phyloP scores from a whole-genome alignment of 2,113 vertebrate genomes.

The Catharus fuscescens region DNA sequence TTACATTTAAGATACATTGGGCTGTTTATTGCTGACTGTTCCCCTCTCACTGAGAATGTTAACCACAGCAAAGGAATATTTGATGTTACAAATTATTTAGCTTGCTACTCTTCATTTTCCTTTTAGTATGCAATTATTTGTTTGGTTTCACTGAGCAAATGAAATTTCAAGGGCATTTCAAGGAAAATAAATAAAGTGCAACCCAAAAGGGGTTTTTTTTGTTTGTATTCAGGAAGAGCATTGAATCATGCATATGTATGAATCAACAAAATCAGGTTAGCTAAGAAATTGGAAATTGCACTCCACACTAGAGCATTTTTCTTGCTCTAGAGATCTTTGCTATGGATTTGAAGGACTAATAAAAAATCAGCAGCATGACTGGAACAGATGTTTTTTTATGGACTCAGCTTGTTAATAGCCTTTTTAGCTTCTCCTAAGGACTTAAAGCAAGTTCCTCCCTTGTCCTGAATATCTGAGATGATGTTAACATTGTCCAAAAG shows the following conservation, averaged over 20 bases:
- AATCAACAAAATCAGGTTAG: slow-evolving; percentile 81
- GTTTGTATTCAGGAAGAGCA: slow-evolving; percentile 74
- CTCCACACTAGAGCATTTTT: slow-evolving; percentile 76
- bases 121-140: slow-evolving; percentile 82
- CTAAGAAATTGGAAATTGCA: slow-evolving; percentile 79
- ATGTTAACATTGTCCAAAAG: slow-evolving; percentile 81
- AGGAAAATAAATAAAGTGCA: slow-evolving; percentile 79
- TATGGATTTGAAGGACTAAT: slow-evolving; percentile 82
- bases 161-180: slow-evolving; percentile 83
- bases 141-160: slow-evolving; percentile 80
- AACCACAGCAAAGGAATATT: slow-evolving; percentile 71
- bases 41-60: slow-evolving; percentile 65
- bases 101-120: slow-evolving; percentile 69
- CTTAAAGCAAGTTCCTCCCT: slow-evolving; percentile 74
- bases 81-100: slow-evolving; percentile 78
- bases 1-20: slow-evolving; percentile 71
- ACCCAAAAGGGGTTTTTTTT: slow-evolving; percentile 29
- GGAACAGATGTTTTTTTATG: slow-evolving; percentile 86
- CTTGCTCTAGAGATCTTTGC: slow-evolving; percentile 81
- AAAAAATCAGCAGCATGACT: slow-evolving; percentile 84
- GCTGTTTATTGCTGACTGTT: slow-evolving; percentile 70
- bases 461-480: slow-evolving; percentile 79
- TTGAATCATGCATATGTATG: slow-evolving; percentile 83
- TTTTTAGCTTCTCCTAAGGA: slow-evolving; percentile 81
- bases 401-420: slow-evolving; percentile 78